Evolutionary conservation across 2,888 invertebrate genomes (phyloP).

Genomic region (Acleris sparsana): DNA sequence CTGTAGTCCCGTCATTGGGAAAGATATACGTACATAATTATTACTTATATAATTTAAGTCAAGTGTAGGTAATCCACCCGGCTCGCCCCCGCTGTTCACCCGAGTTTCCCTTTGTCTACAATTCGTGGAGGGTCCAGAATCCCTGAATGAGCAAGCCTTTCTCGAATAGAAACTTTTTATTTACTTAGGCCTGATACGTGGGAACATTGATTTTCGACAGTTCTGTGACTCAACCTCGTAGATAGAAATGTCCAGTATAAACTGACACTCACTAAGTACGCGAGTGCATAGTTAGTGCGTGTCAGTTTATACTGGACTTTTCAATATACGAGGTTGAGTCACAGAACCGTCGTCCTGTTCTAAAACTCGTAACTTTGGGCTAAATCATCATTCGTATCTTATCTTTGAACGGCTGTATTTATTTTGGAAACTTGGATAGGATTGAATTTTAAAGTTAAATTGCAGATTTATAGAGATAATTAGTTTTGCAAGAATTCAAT

Average conservation of each 20-base stretch:
- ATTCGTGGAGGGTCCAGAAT: background rate
- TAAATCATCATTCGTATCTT: conserved; percentile 19
- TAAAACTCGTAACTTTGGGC: conserved; percentile 10
- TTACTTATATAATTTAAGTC: too few species aligned
- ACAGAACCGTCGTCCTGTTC: too few species aligned
- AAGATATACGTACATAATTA: too few species aligned
- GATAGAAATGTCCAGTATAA: too few species aligned
- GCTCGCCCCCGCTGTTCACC: too few species aligned
- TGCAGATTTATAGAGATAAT: conserved; percentile 6
- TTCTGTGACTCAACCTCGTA: too few species aligned
- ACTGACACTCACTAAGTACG: too few species aligned
- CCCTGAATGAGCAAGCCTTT: background rate
- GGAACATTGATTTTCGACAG: conserved; percentile 1
- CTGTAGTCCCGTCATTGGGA: too few species aligned
- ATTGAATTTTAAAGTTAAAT: conserved; percentile 13
- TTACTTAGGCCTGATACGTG: conserved; percentile 21
- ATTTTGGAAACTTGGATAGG: conserved; percentile 11
- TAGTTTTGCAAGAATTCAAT: conserved; percentile 1
- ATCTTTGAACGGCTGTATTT: conserved; percentile 14
- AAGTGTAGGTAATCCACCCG: too few species aligned
- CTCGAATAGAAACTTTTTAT: conserved; percentile 15
- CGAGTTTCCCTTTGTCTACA: background rate
- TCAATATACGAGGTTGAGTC: too few species aligned
- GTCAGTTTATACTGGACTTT: too few species aligned
- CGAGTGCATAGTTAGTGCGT: too few species aligned